Evolutionary conservation across 1,140 invertebrate species (phyloP), one percentile per base, ranked within the genome.

Genomic region (Danaus plexippus): DNA sequence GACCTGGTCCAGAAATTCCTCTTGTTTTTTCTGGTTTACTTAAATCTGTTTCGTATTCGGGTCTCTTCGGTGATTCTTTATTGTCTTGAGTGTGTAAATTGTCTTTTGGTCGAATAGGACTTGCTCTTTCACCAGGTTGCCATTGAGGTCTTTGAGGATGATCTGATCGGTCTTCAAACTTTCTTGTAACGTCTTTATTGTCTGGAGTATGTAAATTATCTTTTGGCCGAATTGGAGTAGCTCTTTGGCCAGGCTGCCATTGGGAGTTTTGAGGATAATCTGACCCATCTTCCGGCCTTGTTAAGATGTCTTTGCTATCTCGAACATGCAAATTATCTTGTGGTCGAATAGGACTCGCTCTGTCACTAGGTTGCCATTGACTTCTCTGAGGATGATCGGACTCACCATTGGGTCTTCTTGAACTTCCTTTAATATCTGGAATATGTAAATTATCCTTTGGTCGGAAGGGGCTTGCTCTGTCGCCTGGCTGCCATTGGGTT

Each of bases 311-410:
- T 32, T 32, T 32, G 77, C 91, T 90, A 44, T 92, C 92, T 74
- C 93, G 92, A 13, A 91, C 88, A 67, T 81, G 88, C 2, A 92
- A 71, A 75, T 92, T 92, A 64, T 91, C 90, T 41, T 83, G 71
- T 41, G 82, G 85, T n/a, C 85, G 85, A 44, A 83, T 80, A 43
- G 87, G 77, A 22, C 85, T 75, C 2, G 89, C 88, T 42, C 88
- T 82, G 66, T 89, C 89, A 10, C 74, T 80, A 12, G 87, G 75
- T 69, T 89, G 88, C 59, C 88, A 89, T 49, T 88, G 81, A 10
- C 77, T 12, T 18, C 15, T 68, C 54, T 77, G 55, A 22, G 59
- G 59, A 11, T 18, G 48, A n/a, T 89, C 81, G 57, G 88, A 89
- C 45, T 88, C 83, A 7, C 89, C 89, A 74, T 90, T 88, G 22